phyloP scores from a whole-genome alignment of 37 sponge, comb jelly and placozoan species.

The Diacarnus erythraeanus region DNA sequence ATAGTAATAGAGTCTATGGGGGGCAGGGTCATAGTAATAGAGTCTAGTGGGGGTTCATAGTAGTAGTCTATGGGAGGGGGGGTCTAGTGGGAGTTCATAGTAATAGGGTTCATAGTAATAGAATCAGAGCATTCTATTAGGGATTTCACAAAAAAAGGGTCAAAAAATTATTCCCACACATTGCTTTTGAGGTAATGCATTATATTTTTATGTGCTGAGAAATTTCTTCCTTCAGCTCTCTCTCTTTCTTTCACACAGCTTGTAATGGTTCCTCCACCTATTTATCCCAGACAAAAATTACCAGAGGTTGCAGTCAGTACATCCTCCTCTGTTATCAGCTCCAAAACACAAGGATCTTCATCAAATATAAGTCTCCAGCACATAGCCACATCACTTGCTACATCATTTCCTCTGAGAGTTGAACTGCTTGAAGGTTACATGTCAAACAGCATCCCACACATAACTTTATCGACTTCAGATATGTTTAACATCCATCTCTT shows the following conservation, averaged over 20 bases:
- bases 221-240: no score
- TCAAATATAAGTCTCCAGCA: neutral
- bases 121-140: no score
- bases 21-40: no score
- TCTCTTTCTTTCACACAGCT: neutral
- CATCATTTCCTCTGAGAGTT: constrained; percentile 23
- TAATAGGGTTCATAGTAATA: no score
- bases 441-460: neutral
- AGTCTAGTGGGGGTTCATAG: no score
- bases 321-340: neutral
- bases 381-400: neutral
- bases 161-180: no score
- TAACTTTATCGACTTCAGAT: constrained; percentile 23
- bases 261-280: neutral
- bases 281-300: neutral
- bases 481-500: constrained; percentile 34
- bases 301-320: neutral
- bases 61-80: no score
- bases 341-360: neutral
- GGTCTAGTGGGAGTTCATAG: no score
- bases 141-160: no score
- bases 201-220: no score
- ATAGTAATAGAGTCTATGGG: no score
- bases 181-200: no score
- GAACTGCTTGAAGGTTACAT: constrained; percentile 23